Conservation (phyloP, 2,888 invertebrate species). For the Athripsodes cinereus region DNA sequence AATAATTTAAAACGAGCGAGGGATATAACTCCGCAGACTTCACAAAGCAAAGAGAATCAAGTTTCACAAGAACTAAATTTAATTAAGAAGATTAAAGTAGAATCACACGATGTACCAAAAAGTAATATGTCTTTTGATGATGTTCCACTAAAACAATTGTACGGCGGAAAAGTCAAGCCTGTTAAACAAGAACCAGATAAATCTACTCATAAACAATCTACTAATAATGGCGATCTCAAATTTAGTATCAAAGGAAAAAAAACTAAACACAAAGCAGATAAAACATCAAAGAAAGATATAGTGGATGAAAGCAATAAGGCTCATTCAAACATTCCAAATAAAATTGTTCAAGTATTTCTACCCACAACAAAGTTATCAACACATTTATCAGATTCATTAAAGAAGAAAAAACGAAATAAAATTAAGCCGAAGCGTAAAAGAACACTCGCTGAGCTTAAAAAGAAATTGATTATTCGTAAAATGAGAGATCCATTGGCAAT, state of each 20-base stretch:
- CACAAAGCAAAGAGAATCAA: neutral
- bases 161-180: neutral
- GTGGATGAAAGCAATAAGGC: too few species aligned
- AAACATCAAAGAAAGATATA: too few species aligned
- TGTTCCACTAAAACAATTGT: neutral
- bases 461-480: neutral
- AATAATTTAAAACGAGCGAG: neutral
- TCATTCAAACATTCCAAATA: too few species aligned
- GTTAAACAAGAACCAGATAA: neutral
- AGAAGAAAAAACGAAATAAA: neutral
- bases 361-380: neutral
- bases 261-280: too few species aligned
- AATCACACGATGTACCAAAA: too few species aligned
- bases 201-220: too few species aligned
- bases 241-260: too few species aligned
- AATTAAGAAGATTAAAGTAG: neutral
- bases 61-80: neutral
- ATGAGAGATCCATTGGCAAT: neutral
- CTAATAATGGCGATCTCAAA: too few species aligned
- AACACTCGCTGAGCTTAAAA: neutral
- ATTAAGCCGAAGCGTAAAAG: neutral
- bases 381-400: neutral
- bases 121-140: neutral
- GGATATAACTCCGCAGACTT: neutral
- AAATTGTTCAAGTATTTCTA: neutral